Conservation (phyloP, 2,888 invertebrate species). For the Chrysotoxum bicinctum region DNA sequence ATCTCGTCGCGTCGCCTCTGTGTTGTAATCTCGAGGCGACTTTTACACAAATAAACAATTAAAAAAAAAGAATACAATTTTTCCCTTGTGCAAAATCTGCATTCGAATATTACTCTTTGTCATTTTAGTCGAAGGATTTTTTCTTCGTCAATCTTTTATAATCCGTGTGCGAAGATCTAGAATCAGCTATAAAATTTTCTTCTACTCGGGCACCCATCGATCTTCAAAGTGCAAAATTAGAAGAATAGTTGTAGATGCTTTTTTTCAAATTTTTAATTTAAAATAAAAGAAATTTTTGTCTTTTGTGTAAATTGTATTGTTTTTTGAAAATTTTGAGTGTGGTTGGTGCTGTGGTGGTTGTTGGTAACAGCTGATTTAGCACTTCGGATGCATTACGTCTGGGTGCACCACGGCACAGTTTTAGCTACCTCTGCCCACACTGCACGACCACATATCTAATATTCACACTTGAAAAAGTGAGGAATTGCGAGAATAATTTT, state of each 20-base stretch:
- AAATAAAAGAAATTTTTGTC: constrained; percentile 51
- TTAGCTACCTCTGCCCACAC: constrained; percentile 63
- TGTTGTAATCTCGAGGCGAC: constrained; percentile 60
- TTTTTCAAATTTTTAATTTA: constrained; percentile 32
- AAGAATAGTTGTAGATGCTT: background rate
- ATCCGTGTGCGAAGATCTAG: constrained; percentile 63
- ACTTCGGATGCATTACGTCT: constrained; percentile 60
- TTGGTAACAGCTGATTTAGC: constrained; percentile 68
- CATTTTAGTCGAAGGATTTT: constrained; percentile 61
- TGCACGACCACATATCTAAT: constrained; percentile 61
- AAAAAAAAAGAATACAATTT: constrained; percentile 12
- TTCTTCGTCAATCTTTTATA: constrained; percentile 55
- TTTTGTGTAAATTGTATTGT: constrained; percentile 65
- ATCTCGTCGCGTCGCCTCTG: constrained; percentile 10
- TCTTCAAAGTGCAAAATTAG: constrained; percentile 52
- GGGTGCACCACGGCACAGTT: constrained; percentile 49
- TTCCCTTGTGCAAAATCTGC: constrained; percentile 28
- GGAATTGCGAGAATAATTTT: constrained; percentile 69
- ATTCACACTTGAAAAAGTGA: constrained; percentile 73
- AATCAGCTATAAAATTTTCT: constrained; percentile 46
- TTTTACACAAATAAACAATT: constrained; percentile 59
- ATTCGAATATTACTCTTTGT: constrained; percentile 42
- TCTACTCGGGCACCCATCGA: constrained; percentile 55
- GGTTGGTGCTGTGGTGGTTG: constrained; percentile 48
- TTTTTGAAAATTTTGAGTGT: constrained; percentile 47